Base-by-base conservation (phyloP, 2,113 vertebrate genomes). In the Lasiurus borealis region DNA sequence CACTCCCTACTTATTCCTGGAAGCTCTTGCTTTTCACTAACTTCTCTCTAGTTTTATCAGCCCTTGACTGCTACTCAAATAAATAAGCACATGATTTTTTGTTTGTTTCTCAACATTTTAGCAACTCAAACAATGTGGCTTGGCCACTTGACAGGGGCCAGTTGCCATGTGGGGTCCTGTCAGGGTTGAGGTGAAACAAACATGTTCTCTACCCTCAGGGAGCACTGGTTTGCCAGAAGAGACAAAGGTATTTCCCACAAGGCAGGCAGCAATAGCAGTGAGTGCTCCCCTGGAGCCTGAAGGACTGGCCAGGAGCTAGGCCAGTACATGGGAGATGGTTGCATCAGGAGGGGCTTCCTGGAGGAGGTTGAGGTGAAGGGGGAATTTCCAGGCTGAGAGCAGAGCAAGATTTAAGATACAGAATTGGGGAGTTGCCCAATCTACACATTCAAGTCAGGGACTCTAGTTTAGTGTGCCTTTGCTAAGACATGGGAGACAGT, bases 101-200 rank as follows among this genome's bases (percentile, higher is more conserved):
- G 57, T 76, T 76, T 90, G 59, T 62, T 77, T 31, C 50, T 85
- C 52, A 94, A 84, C 36, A 69, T 84, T 94, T 90, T 66, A 76
- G 34, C 48, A 68, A 68, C 86, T 84, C 31, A 57, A 5, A 40
- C 31, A 76, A 12, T 31, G 3, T 86, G 40, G 16, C 34, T 14
- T 86, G 57, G 68, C 48, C 68, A 90, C 31, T 81, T 69, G 40
- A 52, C 16, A 40, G 27, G 25, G 54, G 36, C 81, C 87, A 15
- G 57, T 15, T 76, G 16, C 27, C 40, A 5, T 73, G 11, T 81
- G 36, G 73, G 36, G 21, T n/a, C 19, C 23, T 66, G 40, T 90
- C 68, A 50, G 73, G 25, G 6, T 44, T 93, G 31, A 27, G 19
- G 59, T 90, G 27, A 85, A 57, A 68, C 87, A 62, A 36, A 31